phyloP scores from a whole-genome alignment of 2,888 invertebrate species.

The Ophion ventricosus region DNA sequence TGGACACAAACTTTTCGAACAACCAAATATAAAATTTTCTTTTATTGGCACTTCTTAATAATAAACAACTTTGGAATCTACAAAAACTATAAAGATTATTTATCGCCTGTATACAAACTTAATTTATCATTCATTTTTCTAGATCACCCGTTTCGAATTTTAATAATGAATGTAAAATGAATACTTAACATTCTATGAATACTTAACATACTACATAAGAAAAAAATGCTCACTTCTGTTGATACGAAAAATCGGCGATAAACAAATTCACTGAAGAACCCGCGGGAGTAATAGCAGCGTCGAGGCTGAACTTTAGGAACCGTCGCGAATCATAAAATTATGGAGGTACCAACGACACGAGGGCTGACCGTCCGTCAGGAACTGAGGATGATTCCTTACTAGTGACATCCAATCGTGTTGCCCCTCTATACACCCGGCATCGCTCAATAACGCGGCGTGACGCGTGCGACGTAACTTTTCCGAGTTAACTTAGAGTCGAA shows the following conservation, averaged over 20 bases:
- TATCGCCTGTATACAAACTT: not conserved
- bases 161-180: not conserved
- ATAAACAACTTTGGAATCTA: not conserved
- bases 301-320: slow-evolving; percentile 11
- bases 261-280: slow-evolving; percentile 4
- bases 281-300: slow-evolving; percentile 17
- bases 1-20: too few species aligned
- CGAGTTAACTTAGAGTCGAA: slow-evolving; percentile 13
- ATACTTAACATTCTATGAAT: not conserved
- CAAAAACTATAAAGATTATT: not conserved
- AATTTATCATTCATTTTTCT: not conserved
- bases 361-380: slow-evolving; percentile 75
- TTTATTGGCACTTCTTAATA: not conserved
- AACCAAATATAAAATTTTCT: too few species aligned
- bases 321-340: slow-evolving; percentile 68
- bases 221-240: slow-evolving; percentile 69
- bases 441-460: slow-evolving; percentile 66
- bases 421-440: slow-evolving; percentile 69
- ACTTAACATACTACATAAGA: not conserved
- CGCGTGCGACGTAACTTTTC: slow-evolving; percentile 29
- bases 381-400: slow-evolving; percentile 81
- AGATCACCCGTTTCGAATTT: not conserved
- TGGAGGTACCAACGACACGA: slow-evolving; percentile 69
- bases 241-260: slow-evolving; percentile 51
- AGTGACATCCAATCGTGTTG: slow-evolving; percentile 75